Percentiles rank a stretch among this genome's conserved stretches.
These are phyloP conservation scores for Heliconius eleuchia DNA, from an alignment of 1,140 invertebrate genomes.

Conservation along the genomic window DNA sequence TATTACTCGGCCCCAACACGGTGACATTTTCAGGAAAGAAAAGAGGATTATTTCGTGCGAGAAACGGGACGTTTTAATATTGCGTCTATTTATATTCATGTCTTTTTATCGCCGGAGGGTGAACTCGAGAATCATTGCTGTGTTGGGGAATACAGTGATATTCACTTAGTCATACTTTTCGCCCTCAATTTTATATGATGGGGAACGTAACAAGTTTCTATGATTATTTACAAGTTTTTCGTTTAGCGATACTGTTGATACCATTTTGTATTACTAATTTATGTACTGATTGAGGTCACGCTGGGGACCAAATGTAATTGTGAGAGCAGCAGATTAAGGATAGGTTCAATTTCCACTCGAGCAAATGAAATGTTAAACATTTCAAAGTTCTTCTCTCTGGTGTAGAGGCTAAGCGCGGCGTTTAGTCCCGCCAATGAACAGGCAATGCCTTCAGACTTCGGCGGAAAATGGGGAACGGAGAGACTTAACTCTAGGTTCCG, in stretches of 20 bases:
- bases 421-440: too few relatives aligned
- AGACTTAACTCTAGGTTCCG: too few relatives aligned
- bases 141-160: slow-evolving; percentile 53
- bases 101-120: slow-evolving; percentile 54
- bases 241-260: neutral
- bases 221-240: neutral
- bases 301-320: too few relatives aligned
- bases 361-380: too few relatives aligned
- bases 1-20: slow-evolving; percentile 70
- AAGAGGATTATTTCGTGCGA: slow-evolving; percentile 72
- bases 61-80: slow-evolving; percentile 73
- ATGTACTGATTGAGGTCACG: neutral
- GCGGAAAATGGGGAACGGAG: too few relatives aligned
- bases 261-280: neutral
- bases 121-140: slow-evolving; percentile 59
- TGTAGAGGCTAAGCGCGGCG: too few relatives aligned
- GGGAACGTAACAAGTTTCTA: neutral
- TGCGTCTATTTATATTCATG: slow-evolving; percentile 77
- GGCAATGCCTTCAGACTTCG: too few relatives aligned
- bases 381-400: too few relatives aligned
- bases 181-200: slow-evolving; percentile 11
- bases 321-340: too few relatives aligned
- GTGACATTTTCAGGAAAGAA: slow-evolving; percentile 71
- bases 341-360: too few relatives aligned
- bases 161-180: slow-evolving; percentile 47